These are phyloP conservation scores for Drosophila seguyi DNA, from an alignment of 1,140 invertebrate species.

Conservation along the genomic window DNA sequence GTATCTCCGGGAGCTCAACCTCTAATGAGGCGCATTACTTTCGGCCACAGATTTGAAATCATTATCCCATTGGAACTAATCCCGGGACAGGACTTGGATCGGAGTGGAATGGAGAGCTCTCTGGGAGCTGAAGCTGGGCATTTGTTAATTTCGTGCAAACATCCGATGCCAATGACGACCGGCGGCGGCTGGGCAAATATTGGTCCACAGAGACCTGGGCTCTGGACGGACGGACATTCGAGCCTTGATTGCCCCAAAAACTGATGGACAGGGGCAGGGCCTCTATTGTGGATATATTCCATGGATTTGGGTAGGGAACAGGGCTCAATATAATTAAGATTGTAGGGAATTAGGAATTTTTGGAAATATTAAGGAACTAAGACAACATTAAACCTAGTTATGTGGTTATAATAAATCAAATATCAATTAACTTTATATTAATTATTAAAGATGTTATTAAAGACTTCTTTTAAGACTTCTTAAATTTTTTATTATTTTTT, in stretches of 20 bases:
- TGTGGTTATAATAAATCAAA: too few species aligned
- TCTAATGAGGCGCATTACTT: slow-evolving; percentile 82
- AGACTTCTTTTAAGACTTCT: too few species aligned
- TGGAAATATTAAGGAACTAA: too few species aligned
- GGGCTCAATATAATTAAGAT: not conserved
- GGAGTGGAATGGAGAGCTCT: not conserved
- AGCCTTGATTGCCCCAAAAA: slow-evolving; percentile 9
- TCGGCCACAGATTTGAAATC: slow-evolving; percentile 77
- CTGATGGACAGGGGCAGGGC: slow-evolving; percentile 7
- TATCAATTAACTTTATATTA: too few species aligned
- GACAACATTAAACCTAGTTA: too few species aligned
- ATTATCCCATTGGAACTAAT: slow-evolving; percentile 80
- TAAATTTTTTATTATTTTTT: too few species aligned
- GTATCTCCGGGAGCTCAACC: too few species aligned
- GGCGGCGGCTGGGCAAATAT: slow-evolving; percentile 52
- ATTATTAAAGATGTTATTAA: too few species aligned
- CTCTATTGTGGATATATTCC: not conserved
- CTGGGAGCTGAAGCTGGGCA: slow-evolving; percentile 7
- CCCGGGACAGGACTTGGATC: slow-evolving; percentile 3
- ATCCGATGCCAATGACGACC: slow-evolving; percentile 43
- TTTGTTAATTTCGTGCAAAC: slow-evolving; percentile 76
- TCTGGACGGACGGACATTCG: not conserved
- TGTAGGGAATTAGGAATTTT: not conserved
- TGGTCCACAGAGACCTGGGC: slow-evolving; percentile 12
- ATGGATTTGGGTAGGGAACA: not conserved